Evolutionary conservation across 2,888 invertebrate species (phyloP).

Genomic region (Stenodema calcarata): DNA sequence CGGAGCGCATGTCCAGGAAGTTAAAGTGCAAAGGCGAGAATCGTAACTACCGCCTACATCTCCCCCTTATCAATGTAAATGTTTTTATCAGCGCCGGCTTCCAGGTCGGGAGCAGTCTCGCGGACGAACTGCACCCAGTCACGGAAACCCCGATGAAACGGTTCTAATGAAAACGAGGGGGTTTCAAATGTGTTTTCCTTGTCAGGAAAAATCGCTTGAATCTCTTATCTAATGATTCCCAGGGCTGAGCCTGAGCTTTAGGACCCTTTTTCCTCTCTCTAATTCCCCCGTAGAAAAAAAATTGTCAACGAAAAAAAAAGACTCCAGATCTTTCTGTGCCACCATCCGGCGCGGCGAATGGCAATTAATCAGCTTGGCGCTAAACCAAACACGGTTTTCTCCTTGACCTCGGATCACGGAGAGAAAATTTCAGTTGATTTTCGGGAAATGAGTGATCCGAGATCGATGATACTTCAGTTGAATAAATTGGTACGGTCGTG

Average conservation of each 20-base stretch:
- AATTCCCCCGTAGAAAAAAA: not conserved
- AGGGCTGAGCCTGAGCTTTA: not conserved
- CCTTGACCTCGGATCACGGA: not conserved
- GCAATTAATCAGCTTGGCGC: not conserved
- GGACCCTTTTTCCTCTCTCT: not conserved
- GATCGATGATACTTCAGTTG: too few species aligned
- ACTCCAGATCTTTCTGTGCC: not conserved
- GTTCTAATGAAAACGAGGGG: slow-evolving; percentile 4
- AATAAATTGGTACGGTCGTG: too few species aligned
- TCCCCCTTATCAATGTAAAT: not conserved
- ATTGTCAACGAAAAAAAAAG: not conserved
- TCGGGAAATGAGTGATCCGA: too few species aligned
- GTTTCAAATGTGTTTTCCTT: slow-evolving; percentile 41
- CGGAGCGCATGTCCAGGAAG: not conserved
- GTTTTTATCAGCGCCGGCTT: not conserved
- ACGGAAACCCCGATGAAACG: not conserved
- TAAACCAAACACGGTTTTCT: not conserved
- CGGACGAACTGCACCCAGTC: not conserved
- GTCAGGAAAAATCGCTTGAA: slow-evolving; percentile 27
- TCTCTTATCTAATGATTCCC: slow-evolving; percentile 35
- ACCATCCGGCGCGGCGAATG: not conserved
- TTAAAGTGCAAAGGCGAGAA: not conserved
- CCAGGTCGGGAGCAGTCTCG: not conserved
- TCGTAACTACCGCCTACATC: not conserved
- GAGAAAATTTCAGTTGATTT: too few species aligned